Conservation (phyloP, 92 coral and sea anemone species). For the Phymanthus crucifer region DNA sequence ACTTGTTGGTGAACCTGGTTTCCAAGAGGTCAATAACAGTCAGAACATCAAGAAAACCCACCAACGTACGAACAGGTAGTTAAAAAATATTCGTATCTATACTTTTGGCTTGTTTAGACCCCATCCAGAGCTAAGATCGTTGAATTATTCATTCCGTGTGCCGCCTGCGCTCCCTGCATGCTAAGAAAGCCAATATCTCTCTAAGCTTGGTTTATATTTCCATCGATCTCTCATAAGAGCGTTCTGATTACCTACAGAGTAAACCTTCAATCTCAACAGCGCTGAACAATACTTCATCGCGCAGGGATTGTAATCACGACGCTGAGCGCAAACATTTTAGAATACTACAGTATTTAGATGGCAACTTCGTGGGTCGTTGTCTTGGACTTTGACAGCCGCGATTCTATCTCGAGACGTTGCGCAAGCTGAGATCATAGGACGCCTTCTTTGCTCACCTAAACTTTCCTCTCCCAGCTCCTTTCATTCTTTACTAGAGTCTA, state of each 20-base stretch:
- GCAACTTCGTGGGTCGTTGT: not conserved
- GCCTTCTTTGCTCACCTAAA: not conserved
- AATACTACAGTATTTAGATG: not conserved
- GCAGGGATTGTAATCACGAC: not conserved
- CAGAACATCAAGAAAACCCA: slow-evolving; percentile 21
- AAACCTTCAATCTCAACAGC: not conserved
- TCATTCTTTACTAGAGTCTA: not conserved
- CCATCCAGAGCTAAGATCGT: not conserved
- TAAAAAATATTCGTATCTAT: slow-evolving; percentile 3
- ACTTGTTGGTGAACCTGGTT: slow-evolving; percentile 36
- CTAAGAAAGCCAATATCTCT: not conserved
- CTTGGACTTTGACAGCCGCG: not conserved
- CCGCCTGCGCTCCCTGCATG: not conserved
- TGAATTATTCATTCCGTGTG: slow-evolving; percentile 19
- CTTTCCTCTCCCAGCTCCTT: not conserved
- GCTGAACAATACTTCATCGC: not conserved
- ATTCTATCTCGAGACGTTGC: not conserved
- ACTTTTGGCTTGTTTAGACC: not conserved
- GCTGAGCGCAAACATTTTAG: not conserved
- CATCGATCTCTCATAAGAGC: not conserved
- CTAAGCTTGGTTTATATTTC: not conserved
- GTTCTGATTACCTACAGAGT: not conserved
- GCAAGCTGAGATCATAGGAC: not conserved
- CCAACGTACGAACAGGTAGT: slow-evolving; percentile 15
- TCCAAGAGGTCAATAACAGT: slow-evolving; percentile 53